Evolutionary conservation across 2,888 invertebrate species (phyloP).

Genomic region (Tetranychus truncatus): DNA sequence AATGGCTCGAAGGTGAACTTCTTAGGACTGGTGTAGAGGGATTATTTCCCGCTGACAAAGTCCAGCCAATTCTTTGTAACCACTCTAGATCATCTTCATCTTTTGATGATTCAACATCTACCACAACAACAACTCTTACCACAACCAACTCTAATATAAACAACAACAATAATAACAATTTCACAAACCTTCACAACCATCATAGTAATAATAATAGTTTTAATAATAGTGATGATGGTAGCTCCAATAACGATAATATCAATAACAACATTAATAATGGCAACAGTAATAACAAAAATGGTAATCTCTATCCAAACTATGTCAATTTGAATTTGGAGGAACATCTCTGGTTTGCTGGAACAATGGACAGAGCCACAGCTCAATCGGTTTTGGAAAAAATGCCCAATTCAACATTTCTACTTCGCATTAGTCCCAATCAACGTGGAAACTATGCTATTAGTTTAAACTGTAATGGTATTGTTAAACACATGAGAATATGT

Average conservation of each 20-base stretch:
- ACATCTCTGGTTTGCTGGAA: constrained; percentile 28
- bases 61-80: constrained; percentile 18
- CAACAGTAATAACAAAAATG: background rate
- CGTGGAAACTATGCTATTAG: constrained; percentile 29
- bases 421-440: constrained; percentile 29
- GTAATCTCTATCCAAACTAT: background rate
- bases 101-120: background rate
- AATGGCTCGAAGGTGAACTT: constrained; percentile 33
- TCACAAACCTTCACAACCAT: background rate
- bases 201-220: background rate
- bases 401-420: constrained; percentile 28
- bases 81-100: background rate
- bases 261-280: background rate
- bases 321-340: constrained; percentile 25
- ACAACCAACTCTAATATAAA: background rate
- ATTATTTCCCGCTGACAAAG: constrained; percentile 31
- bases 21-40: constrained; percentile 29
- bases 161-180: background rate
- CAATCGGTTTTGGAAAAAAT: constrained; percentile 26
- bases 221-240: background rate
- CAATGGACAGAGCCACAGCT: constrained; percentile 28
- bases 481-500: constrained; percentile 77
- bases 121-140: constrained; percentile 5
- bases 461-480: constrained; percentile 35
- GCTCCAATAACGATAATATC: background rate